A percentile compares a stretch with the other conserved stretches of the same genome.
These are phyloP conservation scores for Acrobasis suavella DNA, from an alignment of 2,888 invertebrate species.

Conservation along the genomic window DNA sequence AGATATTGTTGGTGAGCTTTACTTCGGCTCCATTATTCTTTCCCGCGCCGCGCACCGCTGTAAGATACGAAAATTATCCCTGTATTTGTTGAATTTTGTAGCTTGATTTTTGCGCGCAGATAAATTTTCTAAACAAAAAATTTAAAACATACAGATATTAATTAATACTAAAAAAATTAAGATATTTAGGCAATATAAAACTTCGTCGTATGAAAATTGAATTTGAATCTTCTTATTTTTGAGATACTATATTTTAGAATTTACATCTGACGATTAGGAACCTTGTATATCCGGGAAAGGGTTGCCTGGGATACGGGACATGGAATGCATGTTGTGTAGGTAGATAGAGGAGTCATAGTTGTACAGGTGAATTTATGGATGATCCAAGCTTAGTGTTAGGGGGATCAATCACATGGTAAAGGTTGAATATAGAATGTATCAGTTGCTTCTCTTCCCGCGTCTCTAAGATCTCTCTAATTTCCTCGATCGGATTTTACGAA, in stretches of 20 bases:
- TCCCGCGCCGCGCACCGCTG: neutral
- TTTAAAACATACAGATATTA: too few relatives aligned
- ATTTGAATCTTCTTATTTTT: neutral
- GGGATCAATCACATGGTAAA: too few relatives aligned
- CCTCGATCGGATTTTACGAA: too few relatives aligned
- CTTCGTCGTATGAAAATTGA: neutral
- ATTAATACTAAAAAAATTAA: too few relatives aligned
- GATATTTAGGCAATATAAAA: too few relatives aligned
- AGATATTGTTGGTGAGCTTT: slow-evolving; percentile 46
- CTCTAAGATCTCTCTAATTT: too few relatives aligned
- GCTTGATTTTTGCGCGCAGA: too few relatives aligned
- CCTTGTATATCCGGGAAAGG: slow-evolving; percentile 2
- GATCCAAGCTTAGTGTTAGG: slow-evolving; percentile 2
- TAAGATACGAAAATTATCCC: slow-evolving; percentile 5
- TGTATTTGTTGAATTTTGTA: neutral
- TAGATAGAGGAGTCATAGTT: slow-evolving; percentile 3
- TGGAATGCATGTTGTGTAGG: neutral
- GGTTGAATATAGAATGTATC: too few relatives aligned
- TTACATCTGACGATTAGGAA: slow-evolving; percentile 32
- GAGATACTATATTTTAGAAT: slow-evolving; percentile 15
- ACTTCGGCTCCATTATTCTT: slow-evolving; percentile 5
- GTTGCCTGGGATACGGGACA: slow-evolving; percentile 8
- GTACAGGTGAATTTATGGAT: slow-evolving; percentile 29
- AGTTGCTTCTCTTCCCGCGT: too few relatives aligned
- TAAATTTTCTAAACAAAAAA: too few relatives aligned